Conservation (phyloP, 2,113 vertebrate genomes). For the Egretta garzetta region DNA sequence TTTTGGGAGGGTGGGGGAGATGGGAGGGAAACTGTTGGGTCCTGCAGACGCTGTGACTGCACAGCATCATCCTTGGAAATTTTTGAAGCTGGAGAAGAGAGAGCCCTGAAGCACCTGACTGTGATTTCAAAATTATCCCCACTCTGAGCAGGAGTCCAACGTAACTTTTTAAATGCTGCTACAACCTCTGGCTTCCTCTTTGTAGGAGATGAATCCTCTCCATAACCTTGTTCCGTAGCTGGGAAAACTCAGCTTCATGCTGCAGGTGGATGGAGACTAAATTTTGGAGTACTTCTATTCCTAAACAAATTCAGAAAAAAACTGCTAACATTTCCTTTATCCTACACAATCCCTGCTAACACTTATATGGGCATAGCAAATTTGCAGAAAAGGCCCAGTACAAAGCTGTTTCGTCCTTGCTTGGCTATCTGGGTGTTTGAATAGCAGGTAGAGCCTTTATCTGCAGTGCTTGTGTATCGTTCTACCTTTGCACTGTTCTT, state of each 20-base stretch:
- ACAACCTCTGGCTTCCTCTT: background rate
- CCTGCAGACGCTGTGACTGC: background rate
- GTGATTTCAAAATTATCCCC: background rate
- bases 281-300: background rate
- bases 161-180: background rate
- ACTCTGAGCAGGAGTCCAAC: background rate
- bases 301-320: background rate
- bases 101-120: background rate
- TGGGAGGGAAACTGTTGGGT: background rate
- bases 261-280: background rate
- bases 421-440: background rate
- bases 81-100: background rate
- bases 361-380: background rate
- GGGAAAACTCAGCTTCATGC: background rate
- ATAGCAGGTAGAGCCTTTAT: background rate
- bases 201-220: background rate
- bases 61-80: background rate
- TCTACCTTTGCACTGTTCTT: background rate
- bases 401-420: background rate
- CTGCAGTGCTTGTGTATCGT: rapidly evolving
- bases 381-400: background rate
- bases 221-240: background rate
- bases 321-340: background rate
- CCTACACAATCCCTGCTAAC: background rate
- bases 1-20: background rate